These are phyloP conservation scores for Nomada flava DNA, from an alignment of 2,888 invertebrate genomes.

Conservation along the genomic window DNA sequence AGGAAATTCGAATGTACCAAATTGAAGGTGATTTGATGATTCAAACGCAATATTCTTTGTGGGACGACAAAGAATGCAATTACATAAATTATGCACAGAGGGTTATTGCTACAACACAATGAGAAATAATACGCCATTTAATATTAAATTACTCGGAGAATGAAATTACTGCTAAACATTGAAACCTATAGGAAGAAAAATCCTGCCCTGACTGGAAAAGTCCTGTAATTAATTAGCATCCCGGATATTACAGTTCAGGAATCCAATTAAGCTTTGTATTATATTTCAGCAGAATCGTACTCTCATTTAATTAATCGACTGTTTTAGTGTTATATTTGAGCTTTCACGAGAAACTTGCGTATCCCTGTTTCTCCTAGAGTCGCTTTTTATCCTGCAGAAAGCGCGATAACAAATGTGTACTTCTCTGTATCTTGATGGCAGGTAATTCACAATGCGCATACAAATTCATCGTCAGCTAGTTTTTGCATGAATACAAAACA, in stretches of 20 bases:
- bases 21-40: no score
- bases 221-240: conserved; percentile 60
- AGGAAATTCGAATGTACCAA: no score
- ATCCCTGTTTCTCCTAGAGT: neutral
- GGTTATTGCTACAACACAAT: neutral
- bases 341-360: neutral
- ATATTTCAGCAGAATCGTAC: conserved; percentile 23
- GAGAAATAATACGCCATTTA: neutral
- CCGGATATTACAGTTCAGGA: conserved; percentile 27
- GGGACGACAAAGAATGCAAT: neutral
- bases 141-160: conserved; percentile 1
- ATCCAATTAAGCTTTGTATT: conserved; percentile 49
- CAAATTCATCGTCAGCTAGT: no score
- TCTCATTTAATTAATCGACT: conserved; percentile 33
- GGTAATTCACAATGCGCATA: no score
- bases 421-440: no score
- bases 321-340: conserved; percentile 24
- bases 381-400: neutral
- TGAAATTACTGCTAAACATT: conserved; percentile 14
- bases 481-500: no score
- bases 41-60: no score
- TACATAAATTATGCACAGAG: neutral
- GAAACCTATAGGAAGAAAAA: conserved; percentile 28
- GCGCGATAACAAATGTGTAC: neutral
- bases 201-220: conserved; percentile 1